Evolutionary conservation across 2,888 invertebrate genomes (phyloP), one percentile per base, ranked within the genome.

Genomic region (Hofmannophila pseudospretella): DNA sequence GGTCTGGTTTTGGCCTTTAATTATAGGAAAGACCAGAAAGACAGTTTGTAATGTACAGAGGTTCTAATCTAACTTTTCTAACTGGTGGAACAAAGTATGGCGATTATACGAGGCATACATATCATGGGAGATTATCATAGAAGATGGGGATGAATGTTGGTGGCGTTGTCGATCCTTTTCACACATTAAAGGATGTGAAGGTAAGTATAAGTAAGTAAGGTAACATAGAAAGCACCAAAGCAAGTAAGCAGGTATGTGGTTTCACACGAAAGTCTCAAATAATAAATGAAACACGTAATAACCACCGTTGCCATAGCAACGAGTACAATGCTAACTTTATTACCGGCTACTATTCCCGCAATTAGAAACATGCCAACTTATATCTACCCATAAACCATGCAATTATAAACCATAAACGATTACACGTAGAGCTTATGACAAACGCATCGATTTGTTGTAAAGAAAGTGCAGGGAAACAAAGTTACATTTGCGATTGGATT

Each of bases 311-410:
- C 62, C 58, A 69, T 66, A 39, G 63, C 52, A 62, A 68, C 69
- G 51, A 39, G 47, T 54, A 64, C 62, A 68, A 66, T 64, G 54
- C 63, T 50, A 52, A 61, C 53, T 67, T 69, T 67, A 73, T 57
- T 49, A 56, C 54, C 47, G 42, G 51, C 49, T 59, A 59, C 65
- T 65, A 69, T 54, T 48, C 46, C 51, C 58, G 63, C 58, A 67
- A 70, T 68, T 71, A 69, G 58, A 14, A 39, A 33, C 30, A 11
- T 38, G 33, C 41, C 46, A 44, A 27, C 45, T 10, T 7, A n/a
- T 16, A 39, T 9, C 20, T 16, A 27, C 9, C 16, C 16, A 11
- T n/a, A 10, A 26, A 22, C 32, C 39, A 37, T 26, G 14, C 27
- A 4, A 56, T 34, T 38, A 30, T 36, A 13, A 32, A 37, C 52